Base-by-base conservation (phyloP, 1,140 invertebrate genomes). In the Drosophila auraria region DNA sequence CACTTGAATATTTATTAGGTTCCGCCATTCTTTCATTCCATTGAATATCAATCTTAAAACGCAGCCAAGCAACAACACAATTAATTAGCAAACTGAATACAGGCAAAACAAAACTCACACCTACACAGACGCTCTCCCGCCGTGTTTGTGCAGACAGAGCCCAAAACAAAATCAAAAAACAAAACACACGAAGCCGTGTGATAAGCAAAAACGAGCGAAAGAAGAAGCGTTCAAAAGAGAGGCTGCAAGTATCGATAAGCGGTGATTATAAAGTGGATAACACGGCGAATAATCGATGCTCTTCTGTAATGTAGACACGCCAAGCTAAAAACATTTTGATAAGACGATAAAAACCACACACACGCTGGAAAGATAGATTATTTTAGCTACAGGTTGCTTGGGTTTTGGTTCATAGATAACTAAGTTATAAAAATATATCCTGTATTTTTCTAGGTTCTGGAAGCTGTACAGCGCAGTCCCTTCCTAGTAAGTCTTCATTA, bases 401-500 rank as follows among this genome's bases (percentile, higher is more conserved):
- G 11, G 17, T 0, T 54, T 36, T 20, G 6, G 20, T 54, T 20
- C 0, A 9, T 9, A 56, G 4, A 40, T 38, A 14, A 38, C 15
- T 9, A 36, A 2, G 33, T 11, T 30, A 7, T 6, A 30, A 30
- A 20, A 20, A 20, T 20, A 20, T 11, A 1, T 27, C 3, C 59
- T 57, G 14, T n/a, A 17, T 54, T 54, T 20, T 91, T 83, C 38
- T 93, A 97, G 94, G 97, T 98, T 27, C 93, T 99, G 60, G 97
- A 98, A 93, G 96, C 97, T 45, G 97, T 99, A 20, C 94, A 97
- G 64, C 96, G 97, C 79, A 96, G 97, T 93, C 98, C 97, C 6
- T 99, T 99, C 93, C 95, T 99, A 59, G 97, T 98, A 73, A 98
- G 97, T 14, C 94, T 99, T 50, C 97, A 98, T 93, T 99, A 99